Evolutionary conservation across 1,140 invertebrate genomes (phyloP).

Genomic region (Lycorma delicatula): DNA sequence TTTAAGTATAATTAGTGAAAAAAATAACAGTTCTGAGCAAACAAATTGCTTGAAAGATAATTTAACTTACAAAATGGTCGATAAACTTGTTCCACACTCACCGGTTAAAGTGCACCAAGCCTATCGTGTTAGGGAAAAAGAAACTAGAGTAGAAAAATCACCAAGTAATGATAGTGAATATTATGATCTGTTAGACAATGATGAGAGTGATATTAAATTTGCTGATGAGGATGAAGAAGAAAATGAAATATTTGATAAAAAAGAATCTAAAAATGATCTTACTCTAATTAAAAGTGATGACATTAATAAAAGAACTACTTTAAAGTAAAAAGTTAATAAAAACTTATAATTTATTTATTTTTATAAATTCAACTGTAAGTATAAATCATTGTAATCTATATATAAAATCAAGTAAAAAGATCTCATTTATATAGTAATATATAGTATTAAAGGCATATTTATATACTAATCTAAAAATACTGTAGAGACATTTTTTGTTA

Average conservation of each 20-base stretch:
- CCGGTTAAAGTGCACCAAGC: constrained; percentile 31
- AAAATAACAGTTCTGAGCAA: background rate
- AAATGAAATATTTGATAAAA: background rate
- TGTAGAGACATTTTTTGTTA: too few species aligned
- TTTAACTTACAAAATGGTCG: constrained; percentile 16
- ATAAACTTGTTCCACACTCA: constrained; percentile 30
- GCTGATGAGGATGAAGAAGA: constrained; percentile 44
- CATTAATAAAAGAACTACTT: too few species aligned
- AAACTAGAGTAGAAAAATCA: constrained; percentile 35
- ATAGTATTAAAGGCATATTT: too few species aligned
- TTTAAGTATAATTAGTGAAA: background rate
- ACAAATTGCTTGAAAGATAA: too few species aligned
- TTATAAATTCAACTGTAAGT: too few species aligned
- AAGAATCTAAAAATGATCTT: background rate
- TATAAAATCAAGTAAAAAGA: too few species aligned
- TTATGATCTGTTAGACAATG: constrained; percentile 38
- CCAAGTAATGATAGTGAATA: constrained; percentile 33
- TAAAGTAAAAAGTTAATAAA: too few species aligned
- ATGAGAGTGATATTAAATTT: constrained; percentile 41
- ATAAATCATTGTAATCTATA: too few species aligned
- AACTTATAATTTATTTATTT: too few species aligned
- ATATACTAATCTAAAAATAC: too few species aligned
- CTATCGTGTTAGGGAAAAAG: constrained; percentile 31
- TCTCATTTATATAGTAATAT: too few species aligned
- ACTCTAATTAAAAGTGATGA: too few species aligned